These are phyloP conservation scores for Desmodus rotundus DNA, from an alignment of 2,113 vertebrate genomes.

Conservation along the genomic window DNA sequence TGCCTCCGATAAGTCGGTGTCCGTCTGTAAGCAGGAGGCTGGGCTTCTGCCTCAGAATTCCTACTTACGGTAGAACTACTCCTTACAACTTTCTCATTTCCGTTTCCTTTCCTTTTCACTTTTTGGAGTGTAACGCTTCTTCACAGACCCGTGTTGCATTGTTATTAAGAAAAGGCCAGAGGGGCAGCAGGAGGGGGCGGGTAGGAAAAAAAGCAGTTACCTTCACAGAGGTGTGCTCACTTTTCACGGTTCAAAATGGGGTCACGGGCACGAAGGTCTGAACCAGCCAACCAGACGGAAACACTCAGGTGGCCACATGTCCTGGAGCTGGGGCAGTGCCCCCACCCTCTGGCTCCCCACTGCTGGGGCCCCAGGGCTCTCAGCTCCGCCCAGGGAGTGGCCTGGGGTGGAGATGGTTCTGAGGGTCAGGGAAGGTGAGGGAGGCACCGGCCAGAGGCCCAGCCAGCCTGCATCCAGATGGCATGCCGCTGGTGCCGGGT, in stretches of 20 bases:
- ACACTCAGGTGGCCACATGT: slow-evolving; percentile 53
- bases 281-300: slow-evolving; percentile 62
- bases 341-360: slow-evolving; percentile 37
- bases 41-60: not conserved
- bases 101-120: not conserved
- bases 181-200: not conserved
- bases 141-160: slow-evolving; percentile 63
- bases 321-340: slow-evolving; percentile 40
- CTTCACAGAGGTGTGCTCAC: slow-evolving; percentile 64
- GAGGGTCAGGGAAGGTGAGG: not conserved
- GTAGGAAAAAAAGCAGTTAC: slow-evolving; percentile 26
- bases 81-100: slow-evolving; percentile 72
- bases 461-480: not conserved
- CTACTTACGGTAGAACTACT: not conserved
- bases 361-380: slow-evolving; percentile 35
- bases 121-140: slow-evolving; percentile 65
- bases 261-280: slow-evolving; percentile 64
- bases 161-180: slow-evolving; percentile 30
- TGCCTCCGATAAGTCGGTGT: no score
- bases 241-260: slow-evolving; percentile 67
- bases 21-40: no score
- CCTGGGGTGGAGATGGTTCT: slow-evolving; percentile 57
- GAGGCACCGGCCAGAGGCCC: not conserved
- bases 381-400: not conserved
- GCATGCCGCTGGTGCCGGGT: rapidly evolving